These are phyloP conservation scores for Phalera bucephala DNA, from an alignment of 2,888 invertebrate species.

Conservation along the genomic window DNA sequence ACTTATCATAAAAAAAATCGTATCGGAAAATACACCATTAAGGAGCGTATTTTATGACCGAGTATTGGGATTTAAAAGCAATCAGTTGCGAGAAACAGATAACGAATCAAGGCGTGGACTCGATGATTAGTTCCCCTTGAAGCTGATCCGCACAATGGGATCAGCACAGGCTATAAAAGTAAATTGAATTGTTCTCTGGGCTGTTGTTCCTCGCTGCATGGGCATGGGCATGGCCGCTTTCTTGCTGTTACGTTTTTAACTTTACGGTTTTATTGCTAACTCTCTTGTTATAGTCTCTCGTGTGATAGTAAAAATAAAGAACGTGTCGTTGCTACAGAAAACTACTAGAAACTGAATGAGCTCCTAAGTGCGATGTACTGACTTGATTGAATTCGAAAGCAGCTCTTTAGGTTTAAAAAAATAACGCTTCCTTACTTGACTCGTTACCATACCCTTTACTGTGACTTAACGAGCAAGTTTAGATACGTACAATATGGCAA, in stretches of 20 bases:
- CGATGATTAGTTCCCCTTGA: conserved; percentile 69
- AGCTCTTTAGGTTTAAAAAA: conserved; percentile 10
- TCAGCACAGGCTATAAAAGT: conserved; percentile 73
- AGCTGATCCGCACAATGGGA: conserved; percentile 65
- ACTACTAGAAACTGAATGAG: too few relatives aligned
- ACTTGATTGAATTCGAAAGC: conserved; percentile 20
- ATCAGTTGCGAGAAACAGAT: conserved; percentile 50
- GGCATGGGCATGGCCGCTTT: conserved; percentile 47
- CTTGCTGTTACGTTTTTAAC: conserved; percentile 54
- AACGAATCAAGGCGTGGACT: conserved; percentile 64
- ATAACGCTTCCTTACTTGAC: too few relatives aligned
- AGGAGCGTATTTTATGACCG: conserved; percentile 33
- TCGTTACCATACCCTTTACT: too few relatives aligned
- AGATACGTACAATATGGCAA: too few relatives aligned
- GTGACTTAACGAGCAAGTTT: too few relatives aligned
- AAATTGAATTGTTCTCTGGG: conserved; percentile 77
- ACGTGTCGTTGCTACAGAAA: conserved; percentile 12
- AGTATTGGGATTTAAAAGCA: conserved; percentile 51
- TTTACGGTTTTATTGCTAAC: conserved; percentile 50
- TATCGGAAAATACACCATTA: conserved; percentile 28
- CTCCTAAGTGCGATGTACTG: conserved; percentile 17
- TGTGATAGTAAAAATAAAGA: conserved; percentile 30
- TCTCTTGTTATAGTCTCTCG: conserved; percentile 36
- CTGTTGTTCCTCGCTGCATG: conserved; percentile 58
- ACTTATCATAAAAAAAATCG: conserved; percentile 24